Conservation (phyloP, 1,140 invertebrate species). For the Lamellibrachia luymesi region DNA sequence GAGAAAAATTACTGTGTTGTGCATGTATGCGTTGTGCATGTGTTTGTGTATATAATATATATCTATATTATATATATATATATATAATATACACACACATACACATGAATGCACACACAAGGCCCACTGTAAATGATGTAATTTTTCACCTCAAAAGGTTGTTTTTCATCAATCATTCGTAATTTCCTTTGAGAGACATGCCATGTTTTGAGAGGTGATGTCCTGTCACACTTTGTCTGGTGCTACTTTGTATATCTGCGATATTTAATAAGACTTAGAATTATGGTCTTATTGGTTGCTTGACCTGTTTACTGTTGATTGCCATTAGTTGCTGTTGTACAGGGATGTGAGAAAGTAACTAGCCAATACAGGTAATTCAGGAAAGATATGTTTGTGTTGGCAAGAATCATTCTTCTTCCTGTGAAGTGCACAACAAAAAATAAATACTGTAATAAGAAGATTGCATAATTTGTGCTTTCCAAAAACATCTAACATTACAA, state of each 20-base stretch:
- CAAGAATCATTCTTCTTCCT: neutral
- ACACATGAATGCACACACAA: neutral
- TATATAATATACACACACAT: neutral
- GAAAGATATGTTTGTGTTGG: neutral
- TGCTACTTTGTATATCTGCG: neutral
- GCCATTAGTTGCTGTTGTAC: neutral
- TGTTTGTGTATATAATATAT: no score
- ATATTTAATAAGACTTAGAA: neutral
- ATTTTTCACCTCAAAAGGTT: no score
- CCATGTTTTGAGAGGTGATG: neutral
- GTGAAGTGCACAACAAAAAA: neutral
- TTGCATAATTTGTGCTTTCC: neutral
- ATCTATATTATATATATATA: neutral
- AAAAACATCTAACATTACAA: neutral
- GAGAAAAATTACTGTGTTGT: neutral
- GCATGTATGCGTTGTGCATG: neutral
- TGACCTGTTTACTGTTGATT: neutral
- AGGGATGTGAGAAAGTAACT: neutral
- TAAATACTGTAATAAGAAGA: neutral
- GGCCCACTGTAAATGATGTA: neutral
- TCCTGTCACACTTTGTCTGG: neutral
- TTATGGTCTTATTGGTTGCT: neutral
- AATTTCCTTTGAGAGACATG: neutral
- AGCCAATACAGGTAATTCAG: neutral
- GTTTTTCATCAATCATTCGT: no score